Conservation (phyloP, 2,888 invertebrate genomes). For the Tachina fera region DNA sequence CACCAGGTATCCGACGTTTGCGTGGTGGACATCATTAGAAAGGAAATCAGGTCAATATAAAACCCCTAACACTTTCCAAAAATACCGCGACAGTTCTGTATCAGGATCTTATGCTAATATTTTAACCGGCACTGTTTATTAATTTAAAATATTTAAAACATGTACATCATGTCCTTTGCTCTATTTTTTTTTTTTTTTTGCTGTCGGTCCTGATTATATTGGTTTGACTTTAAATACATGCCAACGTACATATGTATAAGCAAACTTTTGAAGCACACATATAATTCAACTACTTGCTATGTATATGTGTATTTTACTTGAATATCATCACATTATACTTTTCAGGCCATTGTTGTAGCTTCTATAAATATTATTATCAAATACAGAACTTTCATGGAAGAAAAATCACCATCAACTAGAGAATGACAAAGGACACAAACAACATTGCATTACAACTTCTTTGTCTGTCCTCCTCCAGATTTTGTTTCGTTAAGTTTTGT, state of each 20-base stretch:
- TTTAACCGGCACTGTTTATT: constrained; percentile 26
- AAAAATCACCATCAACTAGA: constrained; percentile 61
- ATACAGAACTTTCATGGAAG: constrained; percentile 54
- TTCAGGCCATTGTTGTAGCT: constrained; percentile 47
- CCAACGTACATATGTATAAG: not conserved
- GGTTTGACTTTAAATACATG: constrained; percentile 39
- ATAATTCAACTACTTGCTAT: not conserved
- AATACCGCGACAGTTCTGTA: no score
- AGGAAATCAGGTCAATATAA: no score
- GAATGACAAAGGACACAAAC: constrained; percentile 69
- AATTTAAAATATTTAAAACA: constrained; percentile 55
- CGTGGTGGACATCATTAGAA: no score
- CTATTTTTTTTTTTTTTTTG: not conserved
- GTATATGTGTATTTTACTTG: constrained; percentile 26
- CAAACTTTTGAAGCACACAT: not conserved
- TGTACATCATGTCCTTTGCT: constrained; percentile 46
- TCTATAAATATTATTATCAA: constrained; percentile 58
- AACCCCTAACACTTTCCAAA: no score
- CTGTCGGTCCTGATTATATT: constrained; percentile 36
- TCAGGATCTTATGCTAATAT: not conserved
- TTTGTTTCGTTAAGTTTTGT: constrained; percentile 38
- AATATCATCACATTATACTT: constrained; percentile 53
- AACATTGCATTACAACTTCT: not conserved
- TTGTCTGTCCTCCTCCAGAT: not conserved
- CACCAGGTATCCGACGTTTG: no score